Conservation (phyloP, 23 tunicate species). For the Oikopleura vanhoeffeni region DNA sequence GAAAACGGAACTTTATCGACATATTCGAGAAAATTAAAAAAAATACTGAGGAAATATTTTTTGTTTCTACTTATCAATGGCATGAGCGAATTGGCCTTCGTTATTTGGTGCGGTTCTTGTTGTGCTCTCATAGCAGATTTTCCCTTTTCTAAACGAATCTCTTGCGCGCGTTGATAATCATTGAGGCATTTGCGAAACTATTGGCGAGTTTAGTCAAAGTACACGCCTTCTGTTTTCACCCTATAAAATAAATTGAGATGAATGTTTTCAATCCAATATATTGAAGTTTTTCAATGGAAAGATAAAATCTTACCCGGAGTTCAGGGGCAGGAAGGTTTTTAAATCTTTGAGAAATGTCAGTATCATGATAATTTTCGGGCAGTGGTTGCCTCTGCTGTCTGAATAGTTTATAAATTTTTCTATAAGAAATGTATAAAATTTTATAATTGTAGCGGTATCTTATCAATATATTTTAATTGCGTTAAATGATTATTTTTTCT, state of each 20-base stretch:
- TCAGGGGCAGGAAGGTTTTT: constrained; percentile 31
- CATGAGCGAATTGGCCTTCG: background rate
- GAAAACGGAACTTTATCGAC: no score
- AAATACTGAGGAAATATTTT: no score
- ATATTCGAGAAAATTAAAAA: no score
- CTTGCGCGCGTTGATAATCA: constrained; percentile 55
- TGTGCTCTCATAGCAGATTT: constrained; percentile 22
- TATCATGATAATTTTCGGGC: constrained; percentile 24
- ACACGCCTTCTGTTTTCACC: background rate
- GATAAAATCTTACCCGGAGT: background rate
- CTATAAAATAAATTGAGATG: no score
- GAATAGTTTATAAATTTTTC: no score
- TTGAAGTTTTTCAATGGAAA: no score
- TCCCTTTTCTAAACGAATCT: constrained; percentile 44
- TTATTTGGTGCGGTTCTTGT: background rate
- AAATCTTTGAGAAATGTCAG: constrained; percentile 43
- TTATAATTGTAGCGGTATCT: no score
- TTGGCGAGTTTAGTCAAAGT: constrained; percentile 25
- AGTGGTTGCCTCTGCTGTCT: background rate
- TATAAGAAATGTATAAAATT: no score
- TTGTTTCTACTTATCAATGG: background rate
- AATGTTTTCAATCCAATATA: background rate
- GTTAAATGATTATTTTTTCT: no score
- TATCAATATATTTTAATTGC: no score
- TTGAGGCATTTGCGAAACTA: constrained; percentile 66